Evolutionary conservation across 1,140 invertebrate genomes (phyloP).

Genomic region (Drosophila sechellia): DNA sequence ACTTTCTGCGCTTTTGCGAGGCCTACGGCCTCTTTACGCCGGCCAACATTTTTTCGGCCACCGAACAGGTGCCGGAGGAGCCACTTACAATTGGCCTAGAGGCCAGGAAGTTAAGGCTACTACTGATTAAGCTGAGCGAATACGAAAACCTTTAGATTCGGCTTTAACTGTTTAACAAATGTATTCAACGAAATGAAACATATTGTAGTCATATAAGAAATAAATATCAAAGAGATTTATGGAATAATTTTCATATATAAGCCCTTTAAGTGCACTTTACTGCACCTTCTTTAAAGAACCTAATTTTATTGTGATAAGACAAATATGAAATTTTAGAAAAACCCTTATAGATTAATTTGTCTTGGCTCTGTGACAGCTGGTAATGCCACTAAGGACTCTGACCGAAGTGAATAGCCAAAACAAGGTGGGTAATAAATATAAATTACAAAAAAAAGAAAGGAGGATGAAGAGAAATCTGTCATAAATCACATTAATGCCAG

Average conservation of each 20-base stretch:
- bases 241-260: no score
- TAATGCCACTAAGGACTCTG: slow-evolving; percentile 19
- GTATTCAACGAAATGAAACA: no score
- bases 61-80: slow-evolving; percentile 71
- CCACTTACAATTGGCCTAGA: slow-evolving; percentile 83
- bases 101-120: slow-evolving; percentile 69
- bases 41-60: slow-evolving; percentile 74
- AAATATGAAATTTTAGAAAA: neutral
- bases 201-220: no score
- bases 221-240: no score
- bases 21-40: slow-evolving; percentile 81
- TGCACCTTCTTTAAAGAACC: no score
- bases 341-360: slow-evolving; percentile 21
- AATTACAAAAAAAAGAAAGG: slow-evolving; percentile 27
- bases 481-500: slow-evolving; percentile 67
- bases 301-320: neutral
- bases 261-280: no score
- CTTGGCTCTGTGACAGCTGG: slow-evolving; percentile 32
- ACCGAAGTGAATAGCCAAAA: slow-evolving; percentile 26
- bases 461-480: slow-evolving; percentile 42
- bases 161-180: neutral
- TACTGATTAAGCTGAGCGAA: slow-evolving; percentile 77
- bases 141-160: slow-evolving; percentile 60
- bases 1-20: slow-evolving; percentile 96
- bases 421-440: slow-evolving; percentile 57